Percentiles rank a stretch among this genome's conserved stretches.
phyloP scores from a whole-genome alignment of 2,797 vertebrate species.

The Dermochelys coriacea region DNA sequence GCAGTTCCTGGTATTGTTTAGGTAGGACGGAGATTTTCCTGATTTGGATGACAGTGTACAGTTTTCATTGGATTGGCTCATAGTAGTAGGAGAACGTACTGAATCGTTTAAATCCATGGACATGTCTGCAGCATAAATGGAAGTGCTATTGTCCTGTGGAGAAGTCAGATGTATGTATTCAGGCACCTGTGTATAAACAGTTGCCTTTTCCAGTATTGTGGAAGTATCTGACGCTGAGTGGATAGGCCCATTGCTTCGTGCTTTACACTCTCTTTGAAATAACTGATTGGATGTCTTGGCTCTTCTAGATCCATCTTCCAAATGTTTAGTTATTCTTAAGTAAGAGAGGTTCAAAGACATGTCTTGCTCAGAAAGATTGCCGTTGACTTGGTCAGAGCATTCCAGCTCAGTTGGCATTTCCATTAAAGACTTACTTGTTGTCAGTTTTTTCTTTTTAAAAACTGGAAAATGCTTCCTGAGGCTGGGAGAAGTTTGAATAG shows the following conservation, averaged over 20 bases:
- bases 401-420: constrained; percentile 75
- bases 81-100: background rate
- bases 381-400: constrained; percentile 76
- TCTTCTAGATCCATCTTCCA: constrained; percentile 65
- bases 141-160: constrained; percentile 30
- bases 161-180: constrained; percentile 77
- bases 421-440: constrained; percentile 78
- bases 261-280: constrained; percentile 62
- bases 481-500: constrained; percentile 96
- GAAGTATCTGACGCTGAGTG: constrained; percentile 47
- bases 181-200: constrained; percentile 79
- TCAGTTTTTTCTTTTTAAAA: constrained; percentile 87
- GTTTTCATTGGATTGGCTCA: constrained; percentile 15
- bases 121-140: constrained; percentile 28
- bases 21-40: constrained; percentile 42
- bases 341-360: constrained; percentile 78
- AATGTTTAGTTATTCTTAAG: constrained; percentile 62
- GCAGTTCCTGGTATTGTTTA: constrained; percentile 42
- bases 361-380: constrained; percentile 76
- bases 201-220: constrained; percentile 69
- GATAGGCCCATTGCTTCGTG: constrained; percentile 82
- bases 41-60: constrained; percentile 10
- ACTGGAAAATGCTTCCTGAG: constrained; percentile 90
- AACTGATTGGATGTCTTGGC: background rate
- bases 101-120: constrained; percentile 26